Conservation (phyloP, 2,113 vertebrate species). For the Stegostoma tigrinum region DNA sequence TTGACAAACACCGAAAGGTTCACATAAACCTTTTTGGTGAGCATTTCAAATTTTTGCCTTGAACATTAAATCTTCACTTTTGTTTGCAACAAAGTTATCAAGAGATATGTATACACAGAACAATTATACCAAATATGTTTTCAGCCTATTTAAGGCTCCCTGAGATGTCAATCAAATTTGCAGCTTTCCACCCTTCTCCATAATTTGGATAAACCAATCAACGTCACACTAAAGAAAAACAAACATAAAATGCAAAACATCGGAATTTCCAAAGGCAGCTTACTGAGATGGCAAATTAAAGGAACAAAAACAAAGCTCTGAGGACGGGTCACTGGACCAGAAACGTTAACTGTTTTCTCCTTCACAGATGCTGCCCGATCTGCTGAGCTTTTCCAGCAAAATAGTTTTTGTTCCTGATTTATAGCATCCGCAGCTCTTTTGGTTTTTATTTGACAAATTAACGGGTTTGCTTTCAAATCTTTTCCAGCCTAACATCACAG, state of each 20-base stretch:
- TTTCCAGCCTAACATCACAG: too few relatives aligned
- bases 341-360: too few relatives aligned
- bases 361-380: too few relatives aligned
- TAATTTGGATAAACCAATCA: not conserved
- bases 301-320: too few relatives aligned
- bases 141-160: not conserved
- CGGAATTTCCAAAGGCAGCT: not conserved
- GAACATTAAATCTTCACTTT: not conserved
- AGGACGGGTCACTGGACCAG: too few relatives aligned
- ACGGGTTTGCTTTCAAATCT: too few relatives aligned
- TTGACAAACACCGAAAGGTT: not conserved
- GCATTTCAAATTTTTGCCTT: not conserved
- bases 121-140: not conserved
- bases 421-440: too few relatives aligned
- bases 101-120: not conserved
- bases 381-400: too few relatives aligned
- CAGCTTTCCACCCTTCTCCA: not conserved
- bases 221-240: not conserved
- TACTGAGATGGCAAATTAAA: not conserved
- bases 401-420: too few relatives aligned
- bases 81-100: not conserved
- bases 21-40: not conserved
- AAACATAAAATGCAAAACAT: conserved; percentile 7
- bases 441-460: too few relatives aligned
- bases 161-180: not conserved